phyloP scores from a whole-genome alignment of 1,140 invertebrate genomes.

The Drosophila mayri region DNA sequence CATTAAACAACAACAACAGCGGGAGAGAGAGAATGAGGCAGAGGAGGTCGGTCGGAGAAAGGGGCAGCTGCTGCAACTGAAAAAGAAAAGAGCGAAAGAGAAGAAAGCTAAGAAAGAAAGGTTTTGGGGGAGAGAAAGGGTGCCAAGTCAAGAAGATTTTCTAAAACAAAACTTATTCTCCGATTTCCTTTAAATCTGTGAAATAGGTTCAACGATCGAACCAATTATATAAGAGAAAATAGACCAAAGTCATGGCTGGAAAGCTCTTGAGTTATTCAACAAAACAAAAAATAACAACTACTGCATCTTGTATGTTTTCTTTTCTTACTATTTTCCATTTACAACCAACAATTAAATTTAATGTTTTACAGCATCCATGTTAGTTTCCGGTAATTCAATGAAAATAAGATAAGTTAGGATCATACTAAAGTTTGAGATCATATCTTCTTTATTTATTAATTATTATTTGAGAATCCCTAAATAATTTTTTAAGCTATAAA shows the following conservation, averaged over 20 bases:
- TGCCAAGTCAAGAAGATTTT: not conserved
- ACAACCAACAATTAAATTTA: conserved; percentile 2
- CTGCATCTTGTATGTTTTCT: not conserved
- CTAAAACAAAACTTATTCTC: not conserved
- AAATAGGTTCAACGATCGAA: conserved; percentile 27
- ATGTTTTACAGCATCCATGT: conserved; percentile 6
- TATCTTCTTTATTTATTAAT: not conserved
- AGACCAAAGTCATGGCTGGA: not conserved
- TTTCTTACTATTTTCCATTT: not conserved
- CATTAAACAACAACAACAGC: conserved; percentile 67
- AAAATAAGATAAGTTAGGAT: not conserved
- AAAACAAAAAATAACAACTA: not conserved
- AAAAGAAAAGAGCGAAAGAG: conserved; percentile 10
- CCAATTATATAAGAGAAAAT: conserved; percentile 12
- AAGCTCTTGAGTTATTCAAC: conserved; percentile 6
- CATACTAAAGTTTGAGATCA: no score
- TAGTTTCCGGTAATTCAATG: not conserved
- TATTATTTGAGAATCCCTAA: not conserved
- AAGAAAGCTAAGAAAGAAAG: conserved; percentile 19
- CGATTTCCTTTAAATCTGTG: not conserved
- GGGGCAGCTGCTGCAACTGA: conserved; percentile 44
- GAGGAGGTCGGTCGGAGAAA: conserved; percentile 42
- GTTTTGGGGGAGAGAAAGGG: conserved; percentile 12
- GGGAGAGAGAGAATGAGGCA: conserved; percentile 31
- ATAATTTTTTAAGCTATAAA: no score